Conservation (phyloP, 2,888 invertebrate species). For the Busseola fusca region DNA sequence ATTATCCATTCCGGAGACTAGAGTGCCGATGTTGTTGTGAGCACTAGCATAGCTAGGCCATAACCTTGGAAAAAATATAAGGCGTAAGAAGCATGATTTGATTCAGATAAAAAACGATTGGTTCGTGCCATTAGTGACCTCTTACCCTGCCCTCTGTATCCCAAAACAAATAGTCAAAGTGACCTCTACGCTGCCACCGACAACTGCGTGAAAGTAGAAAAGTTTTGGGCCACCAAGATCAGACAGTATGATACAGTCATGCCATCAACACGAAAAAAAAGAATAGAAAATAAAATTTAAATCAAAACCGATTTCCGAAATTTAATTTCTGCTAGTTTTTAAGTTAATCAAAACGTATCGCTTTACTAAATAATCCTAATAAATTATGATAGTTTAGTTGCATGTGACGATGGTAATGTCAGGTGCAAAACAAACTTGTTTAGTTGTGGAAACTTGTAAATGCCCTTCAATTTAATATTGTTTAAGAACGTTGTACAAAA, state of each 20-base stretch:
- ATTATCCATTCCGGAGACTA: conserved; percentile 90
- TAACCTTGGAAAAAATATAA: conserved; percentile 86
- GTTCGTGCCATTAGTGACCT: neutral
- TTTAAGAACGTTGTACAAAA: neutral
- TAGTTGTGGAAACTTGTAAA: neutral
- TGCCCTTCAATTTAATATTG: neutral
- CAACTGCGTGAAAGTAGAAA: neutral
- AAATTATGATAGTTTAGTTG: neutral
- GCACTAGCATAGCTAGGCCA: conserved; percentile 96
- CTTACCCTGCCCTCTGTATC: neutral
- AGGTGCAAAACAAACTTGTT: neutral
- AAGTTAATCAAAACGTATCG: neutral
- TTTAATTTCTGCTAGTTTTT: neutral
- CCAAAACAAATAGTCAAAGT: neutral
- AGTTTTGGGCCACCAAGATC: neutral
- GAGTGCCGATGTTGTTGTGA: conserved; percentile 95
- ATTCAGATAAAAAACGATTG: neutral
- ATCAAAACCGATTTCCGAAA: neutral
- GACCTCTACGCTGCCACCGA: neutral
- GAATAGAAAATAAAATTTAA: neutral
- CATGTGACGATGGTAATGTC: neutral
- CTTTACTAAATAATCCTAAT: neutral
- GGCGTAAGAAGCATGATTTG: neutral
- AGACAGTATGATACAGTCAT: neutral
- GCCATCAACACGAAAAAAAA: neutral